Conservation (phyloP, 2,113 vertebrate genomes). For the Neoarius graeffei region DNA sequence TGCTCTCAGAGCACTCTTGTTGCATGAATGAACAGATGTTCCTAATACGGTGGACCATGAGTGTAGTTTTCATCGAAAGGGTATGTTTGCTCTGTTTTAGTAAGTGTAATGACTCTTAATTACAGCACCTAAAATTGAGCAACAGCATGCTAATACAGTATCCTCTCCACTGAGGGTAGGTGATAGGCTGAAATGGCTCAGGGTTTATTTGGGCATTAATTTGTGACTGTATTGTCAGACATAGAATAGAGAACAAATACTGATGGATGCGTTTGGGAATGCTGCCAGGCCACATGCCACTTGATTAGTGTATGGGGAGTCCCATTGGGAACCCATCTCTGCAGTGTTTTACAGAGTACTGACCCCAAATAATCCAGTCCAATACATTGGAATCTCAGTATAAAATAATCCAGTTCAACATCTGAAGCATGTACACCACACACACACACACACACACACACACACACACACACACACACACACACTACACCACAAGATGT, state of each 20-base stretch:
- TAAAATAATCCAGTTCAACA: slow-evolving; percentile 2
- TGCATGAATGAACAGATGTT: neutral
- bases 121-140: neutral
- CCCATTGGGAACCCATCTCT: neutral
- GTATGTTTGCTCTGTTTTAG: neutral
- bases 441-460: neutral
- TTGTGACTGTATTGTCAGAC: slow-evolving; percentile 17
- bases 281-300: slow-evolving; percentile 16
- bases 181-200: neutral
- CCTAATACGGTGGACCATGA: neutral
- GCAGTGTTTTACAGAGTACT: slow-evolving; percentile 5
- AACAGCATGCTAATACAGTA: neutral
- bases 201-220: slow-evolving; percentile 33
- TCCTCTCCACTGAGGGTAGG: neutral
- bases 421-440: neutral
- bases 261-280: slow-evolving; percentile 26
- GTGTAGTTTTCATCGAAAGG: neutral
- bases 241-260: slow-evolving; percentile 38
- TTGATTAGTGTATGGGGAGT: slow-evolving; percentile 1
- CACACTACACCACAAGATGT: neutral
- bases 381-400: slow-evolving; percentile 12
- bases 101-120: neutral
- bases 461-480: no score
- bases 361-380: neutral
- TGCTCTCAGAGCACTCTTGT: no score